Evolutionary conservation across 2,113 vertebrate species (phyloP).

Genomic region (Mohoua ochrocephala): DNA sequence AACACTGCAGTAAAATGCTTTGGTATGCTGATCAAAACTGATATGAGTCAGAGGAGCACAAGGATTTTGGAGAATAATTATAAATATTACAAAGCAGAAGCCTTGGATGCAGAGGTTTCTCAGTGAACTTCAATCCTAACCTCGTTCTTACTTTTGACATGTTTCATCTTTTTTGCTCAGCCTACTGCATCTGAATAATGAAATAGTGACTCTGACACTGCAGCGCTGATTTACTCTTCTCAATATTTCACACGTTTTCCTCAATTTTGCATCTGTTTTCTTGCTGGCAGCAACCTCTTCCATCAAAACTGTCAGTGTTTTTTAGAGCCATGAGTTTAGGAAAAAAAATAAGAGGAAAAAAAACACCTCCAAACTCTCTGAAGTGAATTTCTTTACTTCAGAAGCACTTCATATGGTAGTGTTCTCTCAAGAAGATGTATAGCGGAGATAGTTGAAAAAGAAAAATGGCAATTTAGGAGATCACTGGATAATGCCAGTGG

Average conservation of each 20-base stretch:
- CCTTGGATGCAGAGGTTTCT: background rate
- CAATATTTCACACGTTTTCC: conserved; percentile 44
- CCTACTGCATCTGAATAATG: conserved; percentile 57
- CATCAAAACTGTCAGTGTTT: conserved; percentile 51
- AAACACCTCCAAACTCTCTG: background rate
- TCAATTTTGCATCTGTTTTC: conserved; percentile 63
- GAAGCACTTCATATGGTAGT: conserved; percentile 9
- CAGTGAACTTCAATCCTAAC: background rate
- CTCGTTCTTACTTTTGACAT: conserved; percentile 6
- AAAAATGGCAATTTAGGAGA: conserved; percentile 28
- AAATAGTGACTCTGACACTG: conserved; percentile 38
- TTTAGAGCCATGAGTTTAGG: background rate
- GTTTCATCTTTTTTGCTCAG: conserved; percentile 56
- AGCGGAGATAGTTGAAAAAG: background rate
- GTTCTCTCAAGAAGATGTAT: conserved; percentile 21
- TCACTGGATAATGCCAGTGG: background rate
- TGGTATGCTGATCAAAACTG: background rate
- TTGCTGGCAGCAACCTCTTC: conserved; percentile 50
- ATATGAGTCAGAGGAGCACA: background rate
- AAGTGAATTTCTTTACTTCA: conserved; percentile 30
- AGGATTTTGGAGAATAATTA: conserved; percentile 16
- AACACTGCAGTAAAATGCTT: background rate
- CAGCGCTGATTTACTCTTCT: conserved; percentile 47
- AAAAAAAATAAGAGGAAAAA: background rate
- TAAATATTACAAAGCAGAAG: conserved; percentile 20